Evolutionary conservation across 2,888 invertebrate genomes (phyloP), one percentile per base, ranked within the genome.

Genomic region (Thecocarcelia acutangulata): DNA sequence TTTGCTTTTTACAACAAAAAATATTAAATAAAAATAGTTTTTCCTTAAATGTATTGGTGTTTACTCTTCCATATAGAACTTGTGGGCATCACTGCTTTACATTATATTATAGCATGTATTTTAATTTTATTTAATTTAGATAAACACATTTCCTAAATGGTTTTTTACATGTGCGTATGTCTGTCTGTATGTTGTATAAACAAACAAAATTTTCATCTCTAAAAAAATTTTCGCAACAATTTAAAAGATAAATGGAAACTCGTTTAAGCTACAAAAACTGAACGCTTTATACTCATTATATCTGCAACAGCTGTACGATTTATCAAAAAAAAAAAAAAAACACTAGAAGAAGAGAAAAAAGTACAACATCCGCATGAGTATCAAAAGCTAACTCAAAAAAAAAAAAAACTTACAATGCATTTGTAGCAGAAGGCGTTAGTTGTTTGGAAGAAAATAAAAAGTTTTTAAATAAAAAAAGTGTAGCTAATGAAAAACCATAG

Each of bases 401-500:
- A 17, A 13, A 37, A 64, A 64, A 6, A 52, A 83, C 61, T 9
- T 33, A 44, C 54, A 80, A 75, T 40, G 64, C 72, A 75, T 33
- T 61, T 77, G 58, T 24, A 66, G 58, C 66, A 74, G 70, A 77
- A 80, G 80, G 76, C 73, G 58, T 64, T 44, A 50, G 42, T 33
- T 37, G 17, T 61, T 54, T 12, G 19, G 9, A 69, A 59, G 61
- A 68, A 61, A 66, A 48, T 48, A 76, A 76, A 64, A 66, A 61
- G 42, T 59, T 52, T 54, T n/a, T 17, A 48, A 74, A 74, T 42
- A 24, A 63, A 52, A 73, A 54, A 28, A 28, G 6, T 63, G 52
- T 72, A 78, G 66, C 74, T 74, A 78, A 82, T 78, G 82, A 82
- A 82, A 78, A 78, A 40, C 63, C 72, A 37, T 50, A 40, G 52